Conservation (phyloP, 1,140 invertebrate genomes). For the Drosophila mojavensis region DNA sequence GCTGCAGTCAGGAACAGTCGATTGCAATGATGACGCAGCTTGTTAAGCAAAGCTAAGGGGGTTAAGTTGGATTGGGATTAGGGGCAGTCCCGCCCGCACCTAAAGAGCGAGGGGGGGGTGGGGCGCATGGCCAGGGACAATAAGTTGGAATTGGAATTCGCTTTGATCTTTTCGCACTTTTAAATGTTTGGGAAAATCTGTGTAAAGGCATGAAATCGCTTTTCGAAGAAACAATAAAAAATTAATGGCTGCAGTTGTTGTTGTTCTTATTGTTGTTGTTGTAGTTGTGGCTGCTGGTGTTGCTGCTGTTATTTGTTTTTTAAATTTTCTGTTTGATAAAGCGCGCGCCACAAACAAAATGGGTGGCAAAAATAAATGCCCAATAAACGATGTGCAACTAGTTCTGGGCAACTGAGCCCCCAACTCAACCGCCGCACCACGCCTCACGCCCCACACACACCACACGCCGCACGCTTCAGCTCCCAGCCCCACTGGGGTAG, state of each 20-base stretch:
- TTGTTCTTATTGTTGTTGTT: slow-evolving; percentile 36
- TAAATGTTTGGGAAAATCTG: slow-evolving; percentile 81
- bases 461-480: neutral
- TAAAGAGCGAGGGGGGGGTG: neutral
- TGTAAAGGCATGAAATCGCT: slow-evolving; percentile 78
- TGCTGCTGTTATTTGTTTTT: slow-evolving; percentile 73
- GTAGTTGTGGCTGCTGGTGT: slow-evolving; percentile 45
- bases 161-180: slow-evolving; percentile 82
- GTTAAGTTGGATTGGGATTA: slow-evolving; percentile 6
- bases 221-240: slow-evolving; percentile 81
- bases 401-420: slow-evolving; percentile 51
- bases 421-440: too few species aligned
- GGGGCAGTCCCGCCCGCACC: neutral
- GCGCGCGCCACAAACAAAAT: slow-evolving; percentile 77
- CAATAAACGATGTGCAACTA: slow-evolving; percentile 72
- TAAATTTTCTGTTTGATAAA: slow-evolving; percentile 83
- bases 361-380: slow-evolving; percentile 71
- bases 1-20: neutral
- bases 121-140: slow-evolving; percentile 47
- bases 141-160: slow-evolving; percentile 80
- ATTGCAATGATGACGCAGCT: slow-evolving; percentile 36
- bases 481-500: neutral
- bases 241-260: slow-evolving; percentile 66
- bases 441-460: neutral
- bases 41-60: slow-evolving; percentile 43